A percentile compares a stretch with the other conserved stretches of the same genome.
Evolutionary conservation across 2,113 vertebrate species (phyloP).

Genomic region (Blennius ocellaris): DNA sequence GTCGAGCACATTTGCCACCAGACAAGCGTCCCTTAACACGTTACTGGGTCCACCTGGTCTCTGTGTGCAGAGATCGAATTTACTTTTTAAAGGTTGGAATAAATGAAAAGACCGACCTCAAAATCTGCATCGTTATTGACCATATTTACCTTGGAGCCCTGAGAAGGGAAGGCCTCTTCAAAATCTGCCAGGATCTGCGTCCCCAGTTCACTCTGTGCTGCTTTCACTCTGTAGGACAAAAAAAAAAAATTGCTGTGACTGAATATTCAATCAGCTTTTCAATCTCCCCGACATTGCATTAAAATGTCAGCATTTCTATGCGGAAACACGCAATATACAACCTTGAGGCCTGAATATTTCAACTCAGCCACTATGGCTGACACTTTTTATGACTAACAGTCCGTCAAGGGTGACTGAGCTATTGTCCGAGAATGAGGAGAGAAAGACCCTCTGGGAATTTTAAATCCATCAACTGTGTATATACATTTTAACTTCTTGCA

Average conservation of each 20-base stretch:
- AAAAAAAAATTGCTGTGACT: background rate
- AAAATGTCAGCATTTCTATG: background rate
- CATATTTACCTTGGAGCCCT: slow-evolving; percentile 92
- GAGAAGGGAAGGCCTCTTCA: slow-evolving; percentile 95
- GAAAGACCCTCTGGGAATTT: background rate
- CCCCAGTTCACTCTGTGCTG: slow-evolving; percentile 94
- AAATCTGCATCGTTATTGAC: background rate
- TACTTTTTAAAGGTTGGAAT: background rate
- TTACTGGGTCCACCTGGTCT: slow-evolving; percentile 95
- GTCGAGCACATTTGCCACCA: slow-evolving; percentile 96
- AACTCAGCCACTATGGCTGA: slow-evolving; percentile 1
- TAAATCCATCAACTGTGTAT: background rate
- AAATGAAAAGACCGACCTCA: background rate
- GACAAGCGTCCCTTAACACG: slow-evolving; percentile 94
- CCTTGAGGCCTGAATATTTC: background rate
- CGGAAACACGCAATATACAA: background rate
- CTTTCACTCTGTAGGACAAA: slow-evolving; percentile 89
- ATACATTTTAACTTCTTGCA: background rate
- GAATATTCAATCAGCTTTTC: slow-evolving; percentile 1
- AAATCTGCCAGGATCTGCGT: slow-evolving; percentile 98
- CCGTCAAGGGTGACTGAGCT: slow-evolving; percentile 6
- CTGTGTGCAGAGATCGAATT: slow-evolving; percentile 66
- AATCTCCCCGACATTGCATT: background rate
- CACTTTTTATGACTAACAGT: background rate
- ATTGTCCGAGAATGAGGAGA: background rate